A percentile compares a stretch with the other conserved stretches of the same genome.
These are phyloP conservation scores for Ianthella basta DNA, from an alignment of 37 sponge, comb jelly and placozoan genomes.

Conservation along the genomic window DNA sequence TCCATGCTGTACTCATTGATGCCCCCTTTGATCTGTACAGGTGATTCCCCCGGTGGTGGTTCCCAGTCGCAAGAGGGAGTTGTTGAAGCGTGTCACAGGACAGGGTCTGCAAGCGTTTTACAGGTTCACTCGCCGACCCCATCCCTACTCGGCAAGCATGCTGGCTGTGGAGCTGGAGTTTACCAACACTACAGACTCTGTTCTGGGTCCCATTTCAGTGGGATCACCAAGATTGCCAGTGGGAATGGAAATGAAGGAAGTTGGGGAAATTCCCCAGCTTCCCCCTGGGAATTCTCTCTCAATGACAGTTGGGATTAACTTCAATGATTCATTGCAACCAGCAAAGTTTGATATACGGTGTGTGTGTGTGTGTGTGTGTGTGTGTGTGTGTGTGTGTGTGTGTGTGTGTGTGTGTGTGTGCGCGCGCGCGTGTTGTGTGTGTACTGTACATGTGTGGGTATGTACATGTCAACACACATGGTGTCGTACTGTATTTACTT, in stretches of 20 bases:
- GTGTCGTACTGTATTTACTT: no score
- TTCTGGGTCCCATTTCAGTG: constrained; percentile 50
- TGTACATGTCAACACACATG: no score
- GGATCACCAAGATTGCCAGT: constrained; percentile 56
- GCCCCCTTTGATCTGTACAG: no score
- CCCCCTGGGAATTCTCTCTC: constrained; percentile 56
- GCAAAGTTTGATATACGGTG: constrained; percentile 92
- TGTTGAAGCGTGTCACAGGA: constrained; percentile 76
- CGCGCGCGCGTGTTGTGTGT: neutral
- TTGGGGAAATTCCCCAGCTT: constrained; percentile 36
- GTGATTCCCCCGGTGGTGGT: constrained; percentile 26
- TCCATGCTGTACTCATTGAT: no score
- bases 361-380: constrained; percentile 17
- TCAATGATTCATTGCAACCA: constrained; percentile 94
- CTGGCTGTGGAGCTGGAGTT: constrained; percentile 76
- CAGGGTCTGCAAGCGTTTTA: constrained; percentile 75
- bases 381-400: neutral
- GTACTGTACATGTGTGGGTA: no score
- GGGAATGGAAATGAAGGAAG: constrained; percentile 73
- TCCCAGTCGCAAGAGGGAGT: constrained; percentile 51
- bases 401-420: neutral
- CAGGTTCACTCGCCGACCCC: constrained; percentile 65
- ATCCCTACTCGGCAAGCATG: constrained; percentile 74
- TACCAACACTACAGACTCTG: constrained; percentile 59
- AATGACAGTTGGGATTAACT: constrained; percentile 82